Evolutionary conservation across 2,113 vertebrate genomes (phyloP).

Genomic region (Motacilla tschutschensis): DNA sequence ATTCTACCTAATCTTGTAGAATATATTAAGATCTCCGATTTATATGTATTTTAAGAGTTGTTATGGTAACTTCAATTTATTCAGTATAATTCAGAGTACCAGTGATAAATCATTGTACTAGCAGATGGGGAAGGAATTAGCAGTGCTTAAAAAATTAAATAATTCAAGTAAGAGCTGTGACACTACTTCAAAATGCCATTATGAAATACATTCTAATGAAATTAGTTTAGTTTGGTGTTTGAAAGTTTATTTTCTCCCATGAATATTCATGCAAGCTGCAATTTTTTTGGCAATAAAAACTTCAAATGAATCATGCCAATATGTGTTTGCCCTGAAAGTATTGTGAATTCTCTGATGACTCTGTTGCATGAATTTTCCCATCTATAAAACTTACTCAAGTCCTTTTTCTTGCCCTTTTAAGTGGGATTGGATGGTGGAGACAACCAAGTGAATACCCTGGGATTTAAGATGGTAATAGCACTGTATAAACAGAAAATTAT

Average conservation of each 20-base stretch:
- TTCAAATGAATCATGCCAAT: slow-evolving; percentile 50
- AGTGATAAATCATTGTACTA: not conserved
- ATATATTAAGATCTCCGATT: not conserved
- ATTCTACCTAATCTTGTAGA: not conserved
- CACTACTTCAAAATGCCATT: slow-evolving; percentile 29
- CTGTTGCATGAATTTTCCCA: slow-evolving; percentile 8
- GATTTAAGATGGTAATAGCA: not conserved
- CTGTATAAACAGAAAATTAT: slow-evolving; percentile 26
- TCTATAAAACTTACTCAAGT: not conserved
- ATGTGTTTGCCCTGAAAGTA: slow-evolving; percentile 35
- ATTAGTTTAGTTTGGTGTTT: slow-evolving; percentile 16
- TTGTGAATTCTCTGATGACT: slow-evolving; percentile 38
- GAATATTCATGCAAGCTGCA: slow-evolving; percentile 39
- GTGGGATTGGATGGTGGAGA: not conserved
- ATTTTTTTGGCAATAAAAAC: slow-evolving; percentile 18
- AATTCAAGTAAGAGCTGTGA: not conserved
- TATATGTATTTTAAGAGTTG: not conserved
- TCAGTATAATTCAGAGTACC: not conserved
- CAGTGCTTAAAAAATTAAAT: slow-evolving; percentile 19
- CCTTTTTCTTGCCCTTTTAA: slow-evolving; percentile 4
- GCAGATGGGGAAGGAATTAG: slow-evolving; percentile 12
- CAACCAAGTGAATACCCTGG: not conserved
- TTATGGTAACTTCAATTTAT: not conserved
- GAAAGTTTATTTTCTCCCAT: slow-evolving; percentile 32
- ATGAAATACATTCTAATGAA: slow-evolving; percentile 39